Evolutionary conservation across 2,888 invertebrate genomes (phyloP), one percentile per base, ranked within the genome.

Genomic region (Alloplasta piceator): DNA sequence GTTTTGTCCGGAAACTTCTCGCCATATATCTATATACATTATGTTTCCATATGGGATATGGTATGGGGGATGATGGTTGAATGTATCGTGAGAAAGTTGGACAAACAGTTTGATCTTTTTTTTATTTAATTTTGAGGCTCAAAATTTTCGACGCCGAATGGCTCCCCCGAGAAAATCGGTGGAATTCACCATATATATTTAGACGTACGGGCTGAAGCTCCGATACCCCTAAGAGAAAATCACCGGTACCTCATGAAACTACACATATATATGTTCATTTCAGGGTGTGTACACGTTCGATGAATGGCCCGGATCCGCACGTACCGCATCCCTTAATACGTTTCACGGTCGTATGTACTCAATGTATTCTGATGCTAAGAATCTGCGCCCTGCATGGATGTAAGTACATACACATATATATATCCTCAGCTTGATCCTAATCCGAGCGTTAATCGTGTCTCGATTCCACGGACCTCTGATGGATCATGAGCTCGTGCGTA

Each of bases 371-470:
- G 74, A 78, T 56, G 68, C 68, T 78, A 83, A 80, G 87, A 87
- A 89, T 89, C 88, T 86, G 80, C 82, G 85, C 86, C 70, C 56
- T 67, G 60, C 39, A 38, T 16, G 16, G 5, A 10, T 56, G n/a
- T 12, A 39, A n/a, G 39, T 56, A 56, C n/a, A n/a, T 52, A 16
- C n/a, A 26, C 55, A 16, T 56, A 14, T 64, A 26, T 56, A 48
- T 55, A 50, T 9, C 58, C 43, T 68, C 55, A 16, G 72, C 83
- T 86, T 90, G 90, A 91, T 91, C 91, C 91, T 91, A 91, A 91
- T 91, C 91, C 91, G 87, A 86, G 87, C 90, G 91, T 89, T 91
- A 91, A 91, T 91, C 91, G 91, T 84, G 86, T 82, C 85, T 84
- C 85, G 85, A 90, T 88, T 26, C 87, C 88, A 73, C 71, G 68